A percentile compares a stretch with the other conserved stretches of the same genome.
Evolutionary conservation across 2,113 vertebrate species (phyloP).

Genomic region (Callochromis pleurospilus): DNA sequence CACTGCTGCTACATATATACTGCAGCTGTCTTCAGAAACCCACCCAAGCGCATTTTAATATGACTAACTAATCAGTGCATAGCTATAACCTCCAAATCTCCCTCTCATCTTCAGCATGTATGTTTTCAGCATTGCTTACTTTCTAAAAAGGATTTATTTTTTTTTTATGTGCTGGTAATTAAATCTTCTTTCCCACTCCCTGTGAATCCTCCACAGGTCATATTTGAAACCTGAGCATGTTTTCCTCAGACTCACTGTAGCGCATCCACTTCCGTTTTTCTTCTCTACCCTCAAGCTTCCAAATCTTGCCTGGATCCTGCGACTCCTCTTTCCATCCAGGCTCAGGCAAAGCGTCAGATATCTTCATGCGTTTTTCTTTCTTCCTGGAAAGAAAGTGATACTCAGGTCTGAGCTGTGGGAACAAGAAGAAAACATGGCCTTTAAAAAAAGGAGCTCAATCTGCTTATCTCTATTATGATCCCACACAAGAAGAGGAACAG

Average conservation of each 20-base stretch:
- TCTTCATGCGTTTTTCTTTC: not conserved
- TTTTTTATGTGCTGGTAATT: not conserved
- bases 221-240: not conserved
- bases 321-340: not conserved
- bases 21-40: not conserved
- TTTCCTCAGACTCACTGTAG: not conserved
- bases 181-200: not conserved
- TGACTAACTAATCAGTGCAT: not conserved
- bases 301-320: constrained; percentile 4
- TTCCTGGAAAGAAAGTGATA: not conserved
- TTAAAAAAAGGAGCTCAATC: not conserved
- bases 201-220: not conserved
- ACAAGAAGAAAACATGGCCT: not conserved
- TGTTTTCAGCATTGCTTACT: not conserved
- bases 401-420: not conserved
- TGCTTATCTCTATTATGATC: constrained; percentile 6
- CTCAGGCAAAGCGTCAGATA: not conserved
- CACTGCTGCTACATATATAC: not conserved
- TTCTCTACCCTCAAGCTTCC: constrained; percentile 1
- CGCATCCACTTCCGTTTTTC: not conserved
- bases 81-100: not conserved
- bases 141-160: not conserved
- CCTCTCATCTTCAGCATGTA: not conserved
- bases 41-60: not conserved
- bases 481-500: constrained; percentile 1